Percentiles rank a stretch among this genome's conserved stretches.
Conservation (phyloP, 2,888 invertebrate genomes). For the Chrysotoxum bicinctum region DNA sequence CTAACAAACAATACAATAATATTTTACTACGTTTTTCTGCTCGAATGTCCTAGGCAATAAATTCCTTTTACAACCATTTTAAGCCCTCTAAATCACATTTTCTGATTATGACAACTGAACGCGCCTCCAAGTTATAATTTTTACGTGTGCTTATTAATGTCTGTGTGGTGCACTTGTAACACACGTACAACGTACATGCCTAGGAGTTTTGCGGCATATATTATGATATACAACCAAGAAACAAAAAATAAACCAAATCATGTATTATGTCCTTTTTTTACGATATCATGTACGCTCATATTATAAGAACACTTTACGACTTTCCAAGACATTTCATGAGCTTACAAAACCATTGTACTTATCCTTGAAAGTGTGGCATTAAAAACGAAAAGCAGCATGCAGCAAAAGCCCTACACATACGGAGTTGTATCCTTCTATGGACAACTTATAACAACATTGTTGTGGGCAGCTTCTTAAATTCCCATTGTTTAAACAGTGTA, state of each 20-base stretch:
- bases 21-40: not conserved
- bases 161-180: not conserved
- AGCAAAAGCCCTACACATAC: not conserved
- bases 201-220: constrained; percentile 28
- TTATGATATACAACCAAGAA: constrained; percentile 45
- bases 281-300: constrained; percentile 58
- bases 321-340: constrained; percentile 54
- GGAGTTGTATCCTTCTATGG: not conserved
- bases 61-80: constrained; percentile 12
- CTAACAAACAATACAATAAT: constrained; percentile 27
- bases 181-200: not conserved
- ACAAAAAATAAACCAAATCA: not conserved
- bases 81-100: constrained; percentile 3
- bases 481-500: constrained; percentile 19
- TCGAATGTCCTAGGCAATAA: not conserved
- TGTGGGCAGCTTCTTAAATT: constrained; percentile 43
- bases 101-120: constrained; percentile 48
- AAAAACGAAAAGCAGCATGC: constrained; percentile 8
- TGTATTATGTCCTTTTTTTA: constrained; percentile 41
- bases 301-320: constrained; percentile 58
- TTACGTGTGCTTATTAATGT: not conserved
- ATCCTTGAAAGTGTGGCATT: constrained; percentile 36
- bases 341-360: constrained; percentile 48
- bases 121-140: constrained; percentile 1
- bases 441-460: constrained; percentile 39